Percentiles rank a stretch among this genome's conserved stretches.
These are phyloP conservation scores for Muscina levida DNA, from an alignment of 2,888 invertebrate species.

Conservation along the genomic window DNA sequence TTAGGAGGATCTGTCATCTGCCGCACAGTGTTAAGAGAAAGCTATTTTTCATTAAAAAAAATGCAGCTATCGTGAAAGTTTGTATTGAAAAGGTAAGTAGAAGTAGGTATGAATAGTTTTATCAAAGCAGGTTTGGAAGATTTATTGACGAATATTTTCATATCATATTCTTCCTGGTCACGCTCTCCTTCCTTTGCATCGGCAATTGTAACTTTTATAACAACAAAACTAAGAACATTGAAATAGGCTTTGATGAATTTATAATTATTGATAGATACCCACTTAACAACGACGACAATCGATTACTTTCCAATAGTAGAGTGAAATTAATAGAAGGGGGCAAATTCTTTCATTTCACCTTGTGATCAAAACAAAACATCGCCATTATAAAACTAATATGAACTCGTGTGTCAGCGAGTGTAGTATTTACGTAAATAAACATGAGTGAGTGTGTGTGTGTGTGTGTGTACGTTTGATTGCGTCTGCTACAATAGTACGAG, in stretches of 20 bases:
- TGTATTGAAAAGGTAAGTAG: too few species aligned
- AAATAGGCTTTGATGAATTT: conserved; percentile 8
- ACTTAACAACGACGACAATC: conserved; percentile 21
- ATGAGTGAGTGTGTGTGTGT: not conserved
- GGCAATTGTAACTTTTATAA: not conserved
- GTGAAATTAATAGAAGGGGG: not conserved
- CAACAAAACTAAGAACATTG: not conserved
- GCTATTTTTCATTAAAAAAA: too few species aligned
- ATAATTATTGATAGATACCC: conserved; percentile 23
- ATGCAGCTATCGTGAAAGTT: too few species aligned
- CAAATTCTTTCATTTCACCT: conserved; percentile 19
- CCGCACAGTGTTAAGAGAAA: too few species aligned
- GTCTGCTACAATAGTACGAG: conserved; percentile 29
- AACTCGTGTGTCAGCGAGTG: not conserved
- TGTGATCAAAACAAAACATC: conserved; percentile 38
- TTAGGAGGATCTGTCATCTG: too few species aligned
- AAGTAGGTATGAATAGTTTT: too few species aligned
- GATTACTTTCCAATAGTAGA: conserved; percentile 34
- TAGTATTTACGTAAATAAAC: conserved; percentile 12
- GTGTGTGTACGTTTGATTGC: not conserved
- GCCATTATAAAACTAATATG: conserved; percentile 32
- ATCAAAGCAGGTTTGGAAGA: too few species aligned
- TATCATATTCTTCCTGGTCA: too few species aligned
- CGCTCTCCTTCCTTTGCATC: too few species aligned
- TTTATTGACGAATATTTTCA: too few species aligned